phyloP scores from a whole-genome alignment of 1,140 invertebrate genomes.

The Apis florea region DNA sequence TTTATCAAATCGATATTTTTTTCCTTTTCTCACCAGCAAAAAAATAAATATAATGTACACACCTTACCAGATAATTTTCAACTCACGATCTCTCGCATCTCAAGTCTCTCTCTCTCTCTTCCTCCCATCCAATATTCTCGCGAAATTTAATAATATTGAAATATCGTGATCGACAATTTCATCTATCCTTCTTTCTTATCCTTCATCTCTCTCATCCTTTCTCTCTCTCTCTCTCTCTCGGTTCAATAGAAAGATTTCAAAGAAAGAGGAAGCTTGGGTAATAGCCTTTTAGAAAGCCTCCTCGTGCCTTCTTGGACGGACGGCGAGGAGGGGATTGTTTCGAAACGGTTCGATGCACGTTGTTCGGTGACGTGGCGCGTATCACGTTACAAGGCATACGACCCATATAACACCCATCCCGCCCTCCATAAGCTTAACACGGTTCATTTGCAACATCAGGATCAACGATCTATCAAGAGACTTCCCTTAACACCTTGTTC shows the following conservation, averaged over 20 bases:
- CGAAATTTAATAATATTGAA: too few relatives aligned
- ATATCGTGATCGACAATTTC: too few relatives aligned
- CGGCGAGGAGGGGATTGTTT: slow-evolving; percentile 7
- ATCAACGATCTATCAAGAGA: slow-evolving; percentile 41
- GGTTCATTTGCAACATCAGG: slow-evolving; percentile 45
- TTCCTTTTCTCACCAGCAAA: too few relatives aligned
- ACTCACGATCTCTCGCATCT: too few relatives aligned
- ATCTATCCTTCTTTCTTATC: too few relatives aligned
- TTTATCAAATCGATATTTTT: too few relatives aligned
- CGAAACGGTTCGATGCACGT: slow-evolving; percentile 34
- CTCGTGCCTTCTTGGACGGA: background rate
- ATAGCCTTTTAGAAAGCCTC: background rate
- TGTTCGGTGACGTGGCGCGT: slow-evolving; percentile 47
- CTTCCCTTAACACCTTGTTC: slow-evolving; percentile 33
- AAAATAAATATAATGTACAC: too few relatives aligned
- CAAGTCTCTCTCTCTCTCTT: too few relatives aligned
- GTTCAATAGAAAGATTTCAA: slow-evolving; percentile 10
- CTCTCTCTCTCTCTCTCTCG: background rate
- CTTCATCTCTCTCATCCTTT: too few relatives aligned
- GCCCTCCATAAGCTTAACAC: slow-evolving; percentile 35
- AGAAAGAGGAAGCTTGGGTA: background rate
- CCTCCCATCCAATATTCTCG: too few relatives aligned
- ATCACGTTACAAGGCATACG: slow-evolving; percentile 40
- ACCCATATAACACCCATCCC: slow-evolving; percentile 23
- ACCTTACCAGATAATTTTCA: too few relatives aligned